Base-by-base conservation (phyloP, 2,113 vertebrate genomes). In the Ochotona princeps region DNA sequence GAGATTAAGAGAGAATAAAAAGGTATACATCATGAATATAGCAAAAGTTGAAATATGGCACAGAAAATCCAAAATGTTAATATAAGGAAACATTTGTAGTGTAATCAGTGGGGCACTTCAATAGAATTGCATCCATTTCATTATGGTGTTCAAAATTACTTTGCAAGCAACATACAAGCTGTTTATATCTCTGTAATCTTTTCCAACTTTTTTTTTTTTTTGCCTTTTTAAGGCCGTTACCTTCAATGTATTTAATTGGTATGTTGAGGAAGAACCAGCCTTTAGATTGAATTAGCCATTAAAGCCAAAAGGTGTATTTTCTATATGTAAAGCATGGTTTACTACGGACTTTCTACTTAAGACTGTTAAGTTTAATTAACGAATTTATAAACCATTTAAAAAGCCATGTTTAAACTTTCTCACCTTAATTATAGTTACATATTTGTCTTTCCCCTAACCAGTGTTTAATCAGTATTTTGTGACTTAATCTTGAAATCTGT, bases 271-370 rank as follows among this genome's bases (percentile, higher is more conserved):
- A 89, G 49, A 85, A 49, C 17, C 57, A 90, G 21, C 54, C 87
- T 83, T 95, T 95, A 86, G 66, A 87, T 73, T 47, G 69, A 96
- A 2, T 93, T 94, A 85, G 78, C 65, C 88, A 63, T 79, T 82
- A 83, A 89, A 93, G 75, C 17, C 85, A 89, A 66, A 87, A 92
- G 78, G 61, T 67, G n/a, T 91, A 67, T 90, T 87, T 92, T 49
- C 63, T 73, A 14, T 87, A 60, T 78, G 28, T 89, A 30, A 87
- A 47, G 23, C 60, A 63, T 89, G 17, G 11, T n/a, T 94, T 87
- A 87, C 20, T 87, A 49, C 54, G 15, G 57, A 5, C 88, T 93
- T 73, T 73, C 67, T 93, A 20, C 14, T 35, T 86, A 72, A 30
- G 80, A 57, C 94, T 60, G 83, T 79, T 87, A 87, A 74, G 67